Evolutionary conservation across 1,140 invertebrate species (phyloP).

Genomic region (Aphis gossypii): DNA sequence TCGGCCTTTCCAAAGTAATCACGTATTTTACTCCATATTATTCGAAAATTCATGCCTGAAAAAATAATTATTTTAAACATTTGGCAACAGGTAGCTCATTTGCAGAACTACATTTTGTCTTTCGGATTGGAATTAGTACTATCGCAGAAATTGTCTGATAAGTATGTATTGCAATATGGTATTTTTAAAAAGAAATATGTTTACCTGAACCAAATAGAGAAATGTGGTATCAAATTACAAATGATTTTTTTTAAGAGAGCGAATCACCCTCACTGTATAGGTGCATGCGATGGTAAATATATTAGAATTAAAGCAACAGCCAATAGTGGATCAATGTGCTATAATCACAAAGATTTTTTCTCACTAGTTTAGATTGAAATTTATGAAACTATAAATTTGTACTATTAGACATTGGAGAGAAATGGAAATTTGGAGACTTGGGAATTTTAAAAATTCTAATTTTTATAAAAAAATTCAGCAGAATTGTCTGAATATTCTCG

Average conservation of each 20-base stretch:
- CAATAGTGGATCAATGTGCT: no score
- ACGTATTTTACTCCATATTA: neutral
- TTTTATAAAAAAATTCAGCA: neutral
- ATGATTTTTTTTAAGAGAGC: neutral
- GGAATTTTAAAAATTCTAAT: neutral
- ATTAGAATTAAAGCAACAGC: no score
- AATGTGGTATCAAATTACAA: neutral
- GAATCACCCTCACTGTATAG: neutral
- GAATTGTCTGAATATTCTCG: neutral
- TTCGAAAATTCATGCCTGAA: neutral
- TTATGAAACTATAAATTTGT: no score
- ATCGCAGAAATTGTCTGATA: neutral
- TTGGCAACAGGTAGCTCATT: neutral
- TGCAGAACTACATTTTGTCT: neutral
- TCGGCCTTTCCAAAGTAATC: no score
- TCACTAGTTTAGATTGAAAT: no score
- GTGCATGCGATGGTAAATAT: no score
- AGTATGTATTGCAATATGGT: neutral
- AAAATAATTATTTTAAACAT: conserved; percentile 24
- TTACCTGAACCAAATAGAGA: neutral
- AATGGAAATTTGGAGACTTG: neutral
- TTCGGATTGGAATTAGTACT: neutral
- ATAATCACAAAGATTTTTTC: no score
- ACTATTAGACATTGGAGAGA: no score
- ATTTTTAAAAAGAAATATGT: neutral